Evolutionary conservation across 1,140 invertebrate genomes (phyloP), one percentile per base, ranked within the genome.

Genomic region (Dreissena polymorpha): DNA sequence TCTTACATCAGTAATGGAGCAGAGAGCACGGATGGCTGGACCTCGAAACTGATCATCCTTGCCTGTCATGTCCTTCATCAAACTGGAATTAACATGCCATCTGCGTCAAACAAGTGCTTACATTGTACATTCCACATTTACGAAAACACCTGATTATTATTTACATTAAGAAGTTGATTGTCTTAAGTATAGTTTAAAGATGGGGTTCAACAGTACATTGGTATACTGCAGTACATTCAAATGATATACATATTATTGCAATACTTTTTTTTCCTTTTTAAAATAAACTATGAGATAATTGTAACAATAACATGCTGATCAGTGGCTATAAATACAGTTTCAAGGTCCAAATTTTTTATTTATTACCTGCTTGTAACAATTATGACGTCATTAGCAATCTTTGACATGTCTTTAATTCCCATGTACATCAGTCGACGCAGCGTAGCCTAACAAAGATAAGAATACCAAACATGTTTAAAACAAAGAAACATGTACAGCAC

Each of bases 31-130:
- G 80, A 99, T 99, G 29, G 99, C 98, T 21, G 98, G 97, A 10
- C 98, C 97, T 86, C 98, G 94, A 90, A 99, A 99, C 67, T 98
- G 93, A 94, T 99, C 98, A 92, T 99, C 98, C 90, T 90, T 98
- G 0, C 98, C 98, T 68, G 98, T 99, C 98, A 99, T 99, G 91
- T 99, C 99, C 93, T 99, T 99, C 10, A 98, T 99, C 69, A 99
- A 94, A 89, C 97, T 98, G 69, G 96, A 97, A 87, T 79, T 23
- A 21, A 60, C 57, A 60, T 60, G 21, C 16, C 57, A 39, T 39
- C 39, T 39, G 39, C 8, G 39, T 2, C 39, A 5, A 39, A 39
- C 39, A 39, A 39, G 23, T 18, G 60, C 23, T n/a, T 63, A 63
- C 60, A n/a, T 63, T 63, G 60, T 63, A 5, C 60, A 5, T n/a